Percentiles rank a stretch among this genome's conserved stretches.
Conservation (phyloP, 1,140 invertebrate species). For the Sarcophaga bullata region DNA sequence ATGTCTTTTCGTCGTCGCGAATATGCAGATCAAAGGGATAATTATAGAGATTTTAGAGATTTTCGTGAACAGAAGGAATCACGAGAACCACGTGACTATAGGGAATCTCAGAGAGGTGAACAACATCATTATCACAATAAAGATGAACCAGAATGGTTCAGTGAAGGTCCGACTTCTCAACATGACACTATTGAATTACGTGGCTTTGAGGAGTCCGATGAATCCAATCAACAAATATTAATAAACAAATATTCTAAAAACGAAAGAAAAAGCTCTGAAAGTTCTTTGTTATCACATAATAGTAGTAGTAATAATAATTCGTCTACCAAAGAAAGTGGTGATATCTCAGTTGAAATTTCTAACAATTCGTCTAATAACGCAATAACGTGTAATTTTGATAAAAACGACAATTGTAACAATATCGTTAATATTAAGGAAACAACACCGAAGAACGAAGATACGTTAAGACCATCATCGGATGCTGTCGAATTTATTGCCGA, state of each 20-base stretch:
- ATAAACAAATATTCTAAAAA: neutral
- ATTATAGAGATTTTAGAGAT: slow-evolving; percentile 23
- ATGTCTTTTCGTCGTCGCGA: slow-evolving; percentile 8
- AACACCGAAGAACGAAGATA: neutral
- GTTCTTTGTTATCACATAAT: slow-evolving; percentile 27
- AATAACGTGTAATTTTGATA: neutral
- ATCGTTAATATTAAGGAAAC: neutral
- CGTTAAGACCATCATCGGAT: neutral
- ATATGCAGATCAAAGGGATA: neutral
- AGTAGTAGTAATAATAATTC: slow-evolving; percentile 29
- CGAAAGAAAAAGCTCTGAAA: slow-evolving; percentile 34
- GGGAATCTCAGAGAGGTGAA: slow-evolving; percentile 24
- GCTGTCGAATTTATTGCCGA: neutral
- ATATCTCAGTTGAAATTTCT: neutral
- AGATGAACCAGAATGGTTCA: slow-evolving; percentile 82
- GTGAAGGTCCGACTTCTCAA: slow-evolving; percentile 87
- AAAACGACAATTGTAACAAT: neutral
- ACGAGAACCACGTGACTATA: neutral
- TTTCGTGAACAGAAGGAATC: slow-evolving; percentile 15
- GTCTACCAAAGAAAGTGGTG: slow-evolving; percentile 5
- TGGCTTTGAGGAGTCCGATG: slow-evolving; percentile 82
- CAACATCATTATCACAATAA: slow-evolving; percentile 65
- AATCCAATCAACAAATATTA: slow-evolving; percentile 47
- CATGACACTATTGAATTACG: slow-evolving; percentile 92
- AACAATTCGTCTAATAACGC: neutral